Conservation (phyloP, 1,140 invertebrate species). For the Paramacrobiotus metropolitanus region DNA sequence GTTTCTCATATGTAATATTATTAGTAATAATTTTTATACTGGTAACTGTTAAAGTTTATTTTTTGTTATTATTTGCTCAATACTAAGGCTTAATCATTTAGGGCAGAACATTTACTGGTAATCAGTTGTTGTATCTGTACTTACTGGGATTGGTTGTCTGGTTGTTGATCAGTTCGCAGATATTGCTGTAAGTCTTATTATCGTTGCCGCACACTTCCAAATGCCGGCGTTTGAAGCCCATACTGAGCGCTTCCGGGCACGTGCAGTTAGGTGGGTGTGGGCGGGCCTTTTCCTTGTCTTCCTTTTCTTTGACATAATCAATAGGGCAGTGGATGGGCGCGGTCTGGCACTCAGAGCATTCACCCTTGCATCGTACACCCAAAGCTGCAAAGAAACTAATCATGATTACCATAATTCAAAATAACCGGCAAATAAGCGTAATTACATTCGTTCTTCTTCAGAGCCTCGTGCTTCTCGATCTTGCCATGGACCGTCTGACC, state of each 20-base stretch:
- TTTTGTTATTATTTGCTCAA: background rate
- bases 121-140: too few relatives aligned
- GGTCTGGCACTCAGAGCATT: background rate
- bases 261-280: background rate
- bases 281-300: background rate
- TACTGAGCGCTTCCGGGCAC: background rate
- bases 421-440: too few relatives aligned
- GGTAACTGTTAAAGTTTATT: background rate
- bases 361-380: conserved; percentile 3
- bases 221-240: background rate
- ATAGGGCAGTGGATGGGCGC: background rate
- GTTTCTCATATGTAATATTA: background rate
- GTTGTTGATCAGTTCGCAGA: background rate
- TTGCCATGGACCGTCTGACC: background rate
- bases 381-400: too few relatives aligned
- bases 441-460: background rate
- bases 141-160: background rate
- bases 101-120: background rate
- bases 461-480: background rate
- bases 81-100: too few relatives aligned
- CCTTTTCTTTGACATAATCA: background rate
- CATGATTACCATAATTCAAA: too few relatives aligned
- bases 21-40: background rate
- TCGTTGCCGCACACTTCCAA: background rate
- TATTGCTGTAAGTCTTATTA: background rate